Percentiles rank a stretch among this genome's conserved stretches.
Conservation (phyloP, 2,113 vertebrate species). For the Catharus minimus region DNA sequence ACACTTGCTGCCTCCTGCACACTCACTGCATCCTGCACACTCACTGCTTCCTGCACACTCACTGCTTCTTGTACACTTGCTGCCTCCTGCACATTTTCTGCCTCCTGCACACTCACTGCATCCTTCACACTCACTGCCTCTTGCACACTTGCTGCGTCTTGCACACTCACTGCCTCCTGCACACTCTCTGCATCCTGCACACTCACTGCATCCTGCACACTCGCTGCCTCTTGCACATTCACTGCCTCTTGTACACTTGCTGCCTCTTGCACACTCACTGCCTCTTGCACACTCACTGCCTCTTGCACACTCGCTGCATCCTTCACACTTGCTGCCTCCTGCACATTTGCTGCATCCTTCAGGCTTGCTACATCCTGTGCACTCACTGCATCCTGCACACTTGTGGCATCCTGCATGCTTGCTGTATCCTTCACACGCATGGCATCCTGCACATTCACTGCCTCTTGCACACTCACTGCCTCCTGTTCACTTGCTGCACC, state of each 20-base stretch:
- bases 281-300: accelerated
- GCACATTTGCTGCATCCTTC: accelerated
- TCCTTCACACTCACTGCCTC: too few species aligned
- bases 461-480: accelerated
- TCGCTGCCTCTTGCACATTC: accelerated
- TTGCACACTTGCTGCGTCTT: too few species aligned
- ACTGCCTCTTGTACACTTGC: accelerated
- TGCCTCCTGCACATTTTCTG: accelerated
- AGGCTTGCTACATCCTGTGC: accelerated
- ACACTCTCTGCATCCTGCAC: accelerated
- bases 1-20: too few species aligned
- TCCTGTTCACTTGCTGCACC: accelerated
- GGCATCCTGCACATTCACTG: accelerated
- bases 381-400: accelerated
- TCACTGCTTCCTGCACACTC: neutral
- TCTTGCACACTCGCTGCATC: accelerated
- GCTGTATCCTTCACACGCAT: accelerated
- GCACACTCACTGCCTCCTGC: accelerated
- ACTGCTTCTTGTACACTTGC: too few species aligned
- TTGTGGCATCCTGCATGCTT: accelerated
- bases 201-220: too few species aligned
- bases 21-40: too few species aligned
- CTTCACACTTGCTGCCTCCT: accelerated
- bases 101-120: neutral
- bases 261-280: accelerated